Evolutionary conservation across 2,888 invertebrate genomes (phyloP), one percentile per base, ranked within the genome.

Genomic region (Halictus ligatus): DNA sequence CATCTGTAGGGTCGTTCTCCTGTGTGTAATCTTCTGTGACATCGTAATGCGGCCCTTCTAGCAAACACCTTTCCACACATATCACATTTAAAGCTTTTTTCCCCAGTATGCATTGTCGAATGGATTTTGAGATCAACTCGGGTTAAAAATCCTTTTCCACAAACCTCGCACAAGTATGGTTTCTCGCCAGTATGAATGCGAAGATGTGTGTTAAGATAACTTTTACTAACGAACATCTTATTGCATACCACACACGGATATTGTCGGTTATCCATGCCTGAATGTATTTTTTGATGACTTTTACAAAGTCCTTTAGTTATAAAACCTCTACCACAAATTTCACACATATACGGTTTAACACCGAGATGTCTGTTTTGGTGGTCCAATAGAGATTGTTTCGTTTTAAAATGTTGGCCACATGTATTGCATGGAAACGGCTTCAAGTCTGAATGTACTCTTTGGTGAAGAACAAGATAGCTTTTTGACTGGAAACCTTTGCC

Each of bases 401-500:
- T 96, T 92, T 96, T 96, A 89, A 96, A 96, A 92, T 96, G 96
- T 81, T 96, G 96, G 1, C 96, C 96, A 89, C 96, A 96, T 0
- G 96, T 96, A 1, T 95, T 95, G 90, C 96, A 96, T 0, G 96
- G 96, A 89, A 96, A 96, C 0, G 96, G 96, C 90, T 96, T 96
- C 8, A 96, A 88, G 87, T 96, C 96, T 0, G 96, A 96, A 93
- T 97, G 96, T 0, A 96, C 96, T 78, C 96, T 95, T 92, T 96
- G 96, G 92, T 96, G 96, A 1, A 96, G 96, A 85, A 96, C 96
- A 46, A 96, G 94, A 89, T 96, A 96, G 89, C 96, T 96, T 89
- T 96, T 96, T 90, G 96, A 96, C 84, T 96, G 96, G 89, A 96
- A 96, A 21, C 96, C 96, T 94, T 96, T 96, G 2, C 96, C 96